Percentiles rank a stretch among this genome's conserved stretches.
Conservation (phyloP, 2,113 vertebrate genomes). For the Saccopteryx leptura region DNA sequence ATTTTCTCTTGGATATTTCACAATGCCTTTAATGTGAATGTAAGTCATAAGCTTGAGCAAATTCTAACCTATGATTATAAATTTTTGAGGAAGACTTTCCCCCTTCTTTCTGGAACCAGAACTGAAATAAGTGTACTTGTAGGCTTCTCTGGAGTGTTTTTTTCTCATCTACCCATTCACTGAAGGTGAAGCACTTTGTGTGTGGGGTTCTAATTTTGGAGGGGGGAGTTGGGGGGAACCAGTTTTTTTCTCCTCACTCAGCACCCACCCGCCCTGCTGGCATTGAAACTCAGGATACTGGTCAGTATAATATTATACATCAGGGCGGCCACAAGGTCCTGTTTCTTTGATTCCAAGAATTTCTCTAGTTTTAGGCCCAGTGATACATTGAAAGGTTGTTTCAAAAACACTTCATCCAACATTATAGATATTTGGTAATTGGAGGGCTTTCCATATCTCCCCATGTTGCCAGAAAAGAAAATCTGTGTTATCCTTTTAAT, state of each 20-base stretch:
- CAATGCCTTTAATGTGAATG: neutral
- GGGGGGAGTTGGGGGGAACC: neutral
- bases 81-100: neutral
- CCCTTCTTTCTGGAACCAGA: neutral
- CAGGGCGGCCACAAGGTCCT: rapidly evolving
- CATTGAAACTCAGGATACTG: too few species aligned
- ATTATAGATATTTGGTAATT: neutral
- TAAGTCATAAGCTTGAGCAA: neutral
- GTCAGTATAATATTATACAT: rapidly evolving
- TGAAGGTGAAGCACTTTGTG: too few species aligned
- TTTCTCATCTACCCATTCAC: neutral
- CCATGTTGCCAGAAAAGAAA: neutral
- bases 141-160: neutral
- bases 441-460: neutral
- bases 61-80: neutral
- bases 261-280: neutral
- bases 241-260: neutral
- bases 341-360: neutral
- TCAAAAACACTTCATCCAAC: neutral
- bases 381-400: neutral
- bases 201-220: too few species aligned
- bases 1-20: neutral
- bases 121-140: neutral
- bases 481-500: neutral
- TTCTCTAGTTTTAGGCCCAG: neutral